phyloP scores from a whole-genome alignment of 2,888 invertebrate genomes.

The Pyrocoelia pectoralis region DNA sequence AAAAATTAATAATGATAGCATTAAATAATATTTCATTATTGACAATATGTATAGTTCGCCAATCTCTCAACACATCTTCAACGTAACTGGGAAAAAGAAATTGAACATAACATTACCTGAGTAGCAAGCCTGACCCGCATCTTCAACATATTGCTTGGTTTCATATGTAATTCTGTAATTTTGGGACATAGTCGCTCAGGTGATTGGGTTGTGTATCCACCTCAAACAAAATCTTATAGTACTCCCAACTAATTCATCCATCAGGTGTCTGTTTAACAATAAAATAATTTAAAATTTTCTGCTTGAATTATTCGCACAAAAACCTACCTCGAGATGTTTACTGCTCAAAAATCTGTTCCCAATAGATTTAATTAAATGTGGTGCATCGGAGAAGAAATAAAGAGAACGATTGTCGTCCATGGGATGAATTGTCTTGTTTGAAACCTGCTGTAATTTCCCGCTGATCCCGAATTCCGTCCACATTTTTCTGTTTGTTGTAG shows the following conservation, averaged over 20 bases:
- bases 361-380: slow-evolving; percentile 24
- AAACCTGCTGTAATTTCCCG: not conserved
- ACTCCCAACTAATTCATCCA: not conserved
- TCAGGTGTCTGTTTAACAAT: slow-evolving; percentile 5
- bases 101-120: slow-evolving; percentile 15
- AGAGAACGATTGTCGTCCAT: slow-evolving; percentile 22
- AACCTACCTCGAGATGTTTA: not conserved
- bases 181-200: slow-evolving; percentile 11
- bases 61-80: too few relatives aligned
- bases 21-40: too few relatives aligned
- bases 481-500: slow-evolving; percentile 35
- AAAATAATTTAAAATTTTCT: not conserved
- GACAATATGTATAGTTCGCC: too few relatives aligned
- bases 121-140: slow-evolving; percentile 8
- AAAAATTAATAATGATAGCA: too few relatives aligned
- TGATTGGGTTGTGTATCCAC: slow-evolving; percentile 9
- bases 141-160: not conserved
- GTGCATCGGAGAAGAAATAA: slow-evolving; percentile 35
- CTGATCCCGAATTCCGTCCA: slow-evolving; percentile 34
- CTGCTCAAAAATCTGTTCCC: slow-evolving; percentile 11
- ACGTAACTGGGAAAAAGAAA: not conserved
- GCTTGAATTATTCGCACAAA: not conserved
- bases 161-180: slow-evolving; percentile 3
- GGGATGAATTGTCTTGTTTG: slow-evolving; percentile 24
- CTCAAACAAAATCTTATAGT: not conserved